A percentile compares a stretch with the other conserved stretches of the same genome.
These are phyloP conservation scores for Coranthus polyacanthus DNA, from an alignment of 2,797 vertebrate species.

Conservation along the genomic window DNA sequence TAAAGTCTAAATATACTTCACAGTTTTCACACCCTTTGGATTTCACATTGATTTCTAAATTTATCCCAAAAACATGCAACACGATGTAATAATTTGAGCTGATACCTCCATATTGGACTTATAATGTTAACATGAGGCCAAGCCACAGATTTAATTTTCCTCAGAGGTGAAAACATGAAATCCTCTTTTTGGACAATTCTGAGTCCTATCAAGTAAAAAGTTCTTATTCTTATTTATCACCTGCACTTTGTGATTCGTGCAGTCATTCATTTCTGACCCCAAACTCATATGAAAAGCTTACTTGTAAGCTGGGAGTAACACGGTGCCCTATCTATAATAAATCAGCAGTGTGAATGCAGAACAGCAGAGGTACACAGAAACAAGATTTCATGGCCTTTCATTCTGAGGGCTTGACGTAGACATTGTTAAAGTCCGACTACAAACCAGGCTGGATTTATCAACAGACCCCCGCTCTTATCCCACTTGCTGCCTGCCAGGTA, in stretches of 20 bases:
- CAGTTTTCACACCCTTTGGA: constrained; percentile 6
- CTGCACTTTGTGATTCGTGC: no score
- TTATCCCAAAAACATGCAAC: background rate
- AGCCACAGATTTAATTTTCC: background rate
- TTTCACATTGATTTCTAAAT: constrained; percentile 7
- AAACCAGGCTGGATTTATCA: constrained; percentile 50
- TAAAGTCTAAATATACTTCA: background rate
- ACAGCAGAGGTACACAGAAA: constrained; percentile 29
- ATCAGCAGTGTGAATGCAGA: constrained; percentile 48
- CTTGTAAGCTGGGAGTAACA: constrained; percentile 25
- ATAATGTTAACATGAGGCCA: background rate
- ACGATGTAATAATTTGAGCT: background rate
- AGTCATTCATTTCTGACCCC: constrained; percentile 31
- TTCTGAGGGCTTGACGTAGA: constrained; percentile 28
- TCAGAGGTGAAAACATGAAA: background rate
- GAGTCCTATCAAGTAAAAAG: background rate
- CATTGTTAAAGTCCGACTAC: constrained; percentile 43
- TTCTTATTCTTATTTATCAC: constrained; percentile 3
- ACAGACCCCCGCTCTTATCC: constrained; percentile 49
- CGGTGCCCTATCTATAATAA: constrained; percentile 46
- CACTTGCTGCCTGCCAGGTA: constrained; percentile 43
- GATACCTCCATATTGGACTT: background rate
- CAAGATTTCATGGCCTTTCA: constrained; percentile 29
- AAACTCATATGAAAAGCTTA: constrained; percentile 37
- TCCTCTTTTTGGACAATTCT: background rate